Evolutionary conservation across 2,888 invertebrate genomes (phyloP).

Genomic region (Bembecia ichneumoniformis): DNA sequence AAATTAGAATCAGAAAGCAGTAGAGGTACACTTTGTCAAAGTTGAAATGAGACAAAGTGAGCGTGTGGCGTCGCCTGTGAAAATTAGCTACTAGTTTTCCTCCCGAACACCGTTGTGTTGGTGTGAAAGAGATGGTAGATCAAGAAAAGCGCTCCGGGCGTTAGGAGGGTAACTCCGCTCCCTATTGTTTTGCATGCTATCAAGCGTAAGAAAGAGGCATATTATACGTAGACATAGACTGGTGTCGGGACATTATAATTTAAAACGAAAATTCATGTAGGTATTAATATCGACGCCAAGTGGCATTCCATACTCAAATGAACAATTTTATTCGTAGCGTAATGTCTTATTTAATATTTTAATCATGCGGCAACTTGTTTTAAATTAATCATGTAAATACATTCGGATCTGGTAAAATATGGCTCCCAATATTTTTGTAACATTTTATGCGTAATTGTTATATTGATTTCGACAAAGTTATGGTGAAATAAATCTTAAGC

Average conservation of each 20-base stretch:
- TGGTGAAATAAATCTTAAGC: no score
- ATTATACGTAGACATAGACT: constrained; percentile 4
- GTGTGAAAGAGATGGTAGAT: constrained; percentile 29
- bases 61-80: constrained; percentile 35
- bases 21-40: constrained; percentile 6
- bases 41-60: constrained; percentile 40
- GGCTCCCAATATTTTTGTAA: no score
- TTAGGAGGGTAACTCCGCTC: constrained; percentile 60
- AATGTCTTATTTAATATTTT: no score
- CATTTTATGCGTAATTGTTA: no score
- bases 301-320: no score
- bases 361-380: no score
- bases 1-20: no score
- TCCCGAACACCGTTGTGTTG: constrained; percentile 20
- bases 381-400: no score
- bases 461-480: no score
- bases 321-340: no score
- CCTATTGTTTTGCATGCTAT: constrained; percentile 65
- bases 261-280: constrained; percentile 38
- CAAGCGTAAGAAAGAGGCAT: constrained; percentile 41
- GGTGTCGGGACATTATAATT: constrained; percentile 31
- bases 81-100: constrained; percentile 62
- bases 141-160: constrained; percentile 59
- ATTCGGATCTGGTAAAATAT: no score
- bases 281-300: background rate